Evolutionary conservation across 2,113 vertebrate species (phyloP), one percentile per base, ranked within the genome.

Genomic region (Pelecanoides urinatrix): DNA sequence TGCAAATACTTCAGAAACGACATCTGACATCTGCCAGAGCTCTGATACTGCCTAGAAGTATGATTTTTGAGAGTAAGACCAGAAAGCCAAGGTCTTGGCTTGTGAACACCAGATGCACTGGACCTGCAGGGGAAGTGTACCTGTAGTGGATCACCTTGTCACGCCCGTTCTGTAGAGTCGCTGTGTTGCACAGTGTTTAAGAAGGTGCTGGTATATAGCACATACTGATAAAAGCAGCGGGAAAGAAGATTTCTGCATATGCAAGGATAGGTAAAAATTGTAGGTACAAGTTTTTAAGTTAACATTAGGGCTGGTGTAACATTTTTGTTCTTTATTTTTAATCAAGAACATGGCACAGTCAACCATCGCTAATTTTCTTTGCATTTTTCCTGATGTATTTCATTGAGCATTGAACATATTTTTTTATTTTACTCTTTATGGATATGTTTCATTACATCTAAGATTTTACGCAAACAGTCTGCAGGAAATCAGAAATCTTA

Each of bases 161-260:
- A 45, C 1, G 1, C 20, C 3, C 11, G 18, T 27, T 85, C 62
- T 76, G 40, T 8, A 42, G 22, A 71, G 47, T 6, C 0, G 3
- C 10, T 56, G 63, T 20, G 38, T 63, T 47, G 42, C 34, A 53
- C 7, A 30, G 11, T 34, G 34, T 70, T 76, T n/a, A 53, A 77
- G n/a, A 82, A 63, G 11, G 38, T 59, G 73, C 8, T 55, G 44
- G 9, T 68, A 21, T 17, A 15, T 20, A 47, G 61, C 52, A 61
- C 10, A 11, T 36, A 22, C 34, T 66, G 42, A 67, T 50, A 38
- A 67, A 86, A 58, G 14, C 7, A 63, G 8, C 12, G 16, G 16
- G 32, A 42, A 87, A 62, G 52, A 78, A 78, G 36, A 40, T 47
- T 88, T 74, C 63, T 83, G 18, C 50, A 16, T 23, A 8, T 58